Base-by-base conservation (phyloP, 37 sponge, comb jelly and placozoan species). In the Chondrosia reniformis region DNA sequence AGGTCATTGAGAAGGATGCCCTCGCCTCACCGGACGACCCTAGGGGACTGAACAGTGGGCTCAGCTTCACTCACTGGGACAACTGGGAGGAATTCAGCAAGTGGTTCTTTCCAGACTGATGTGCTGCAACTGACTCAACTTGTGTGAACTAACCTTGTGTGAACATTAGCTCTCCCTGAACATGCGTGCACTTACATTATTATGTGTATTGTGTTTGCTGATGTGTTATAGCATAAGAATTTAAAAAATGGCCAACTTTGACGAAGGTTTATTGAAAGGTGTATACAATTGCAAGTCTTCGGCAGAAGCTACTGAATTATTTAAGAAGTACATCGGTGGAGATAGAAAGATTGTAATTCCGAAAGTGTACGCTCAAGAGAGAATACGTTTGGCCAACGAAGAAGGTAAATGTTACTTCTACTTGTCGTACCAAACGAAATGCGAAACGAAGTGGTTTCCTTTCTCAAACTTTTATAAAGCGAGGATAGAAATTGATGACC, bases 71-170 rank as follows among this genome's bases (percentile, higher is more conserved):
- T 0, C 45, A 46, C 22, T 79, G 30, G 73, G 65, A 49, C 21
- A 74, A 46, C 42, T 86, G 83, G 46, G 64, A 84, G 38, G 33
- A 69, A 45, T 86, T 91, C 37, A 80, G 83, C 75, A 57, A 84
- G 3, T 91, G 91, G 91, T 83, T 91, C 30, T 76, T 73, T 10
- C 76, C 76, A 66, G 19, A 66, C 21, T n/a, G 55, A 13, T 19
- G 17, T 21, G 55, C 19, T 52, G 13, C 55, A 13, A 52, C 55
- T 21, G 19, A 52, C 55, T 52, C 55, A 52, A 19, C 19, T 19
- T 21, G 17, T 21, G 13, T 52, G 19, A 19, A 13, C 55, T 13
- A 52, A 13, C 13, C 19, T 21, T 19, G 13, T 13, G 19, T 52
- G 19, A 21, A 52, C 55, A 52, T 52, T 19, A 52, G 17, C 19